Base-by-base conservation (phyloP, 2,113 vertebrate genomes). In the Catharus fuscescens region DNA sequence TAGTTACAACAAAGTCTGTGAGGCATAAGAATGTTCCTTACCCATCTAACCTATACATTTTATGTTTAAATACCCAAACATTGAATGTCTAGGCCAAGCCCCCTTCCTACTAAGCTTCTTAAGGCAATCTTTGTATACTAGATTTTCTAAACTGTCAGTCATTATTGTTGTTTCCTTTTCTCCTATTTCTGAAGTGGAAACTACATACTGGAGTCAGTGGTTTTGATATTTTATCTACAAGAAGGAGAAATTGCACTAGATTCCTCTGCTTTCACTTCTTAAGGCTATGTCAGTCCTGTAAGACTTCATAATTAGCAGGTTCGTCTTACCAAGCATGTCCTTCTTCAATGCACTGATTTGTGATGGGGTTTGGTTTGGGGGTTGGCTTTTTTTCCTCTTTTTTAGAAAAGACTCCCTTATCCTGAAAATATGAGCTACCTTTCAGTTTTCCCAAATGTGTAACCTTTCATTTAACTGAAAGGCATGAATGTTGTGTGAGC, bases 391-490 rank as follows among this genome's bases (percentile, higher is more conserved):
- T 66, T 54, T 3, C 3, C 14, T 8, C 1, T 47, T 67, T 72
- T 77, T 26, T 2, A 42, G 19, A 61, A 80, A 65, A 80, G 6
- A 16, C 6, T 45, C 7, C 23, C 2, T 44, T 19, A 67, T 81
- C 44, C 31, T 82, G 28, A 73, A 90, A 91, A 71, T 4, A 1
- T 73, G 40, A 84, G 19, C 7, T 44, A 45, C 4, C 3, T 47
- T 92, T 66, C n/a, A n/a, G 10, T 79, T 90, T 91, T 76, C 36
- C 17, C 19, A 64, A 65, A 64, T 56, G 34, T 44, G 11, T 71
- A 34, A 65, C 21, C 15, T 85, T 80, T 40, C 21, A 48, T 79
- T 94, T 91, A 76, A 61, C 48, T 45, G 48, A 60, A 79, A 88
- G 79, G 3, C 19, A 70, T 38, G 80, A 69, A 53, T 61, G 12